phyloP scores from a whole-genome alignment of 2,113 vertebrate genomes.

The Chaetodon auriga region DNA sequence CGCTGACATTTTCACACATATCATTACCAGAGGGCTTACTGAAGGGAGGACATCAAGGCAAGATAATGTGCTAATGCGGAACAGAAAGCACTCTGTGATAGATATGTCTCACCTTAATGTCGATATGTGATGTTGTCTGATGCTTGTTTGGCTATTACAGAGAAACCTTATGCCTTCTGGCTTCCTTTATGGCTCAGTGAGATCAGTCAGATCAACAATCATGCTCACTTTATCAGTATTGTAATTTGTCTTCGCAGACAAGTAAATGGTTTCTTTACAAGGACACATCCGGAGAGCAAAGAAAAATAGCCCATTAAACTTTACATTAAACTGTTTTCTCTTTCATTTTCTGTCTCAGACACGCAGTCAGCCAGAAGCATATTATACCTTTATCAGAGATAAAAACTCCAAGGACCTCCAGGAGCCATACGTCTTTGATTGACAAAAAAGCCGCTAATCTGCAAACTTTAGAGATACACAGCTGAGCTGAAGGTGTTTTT shows the following conservation, averaged over 20 bases:
- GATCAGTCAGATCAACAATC: conserved; percentile 55
- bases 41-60: conserved; percentile 1
- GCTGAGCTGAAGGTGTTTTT: conserved; percentile 12
- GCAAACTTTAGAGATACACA: conserved; percentile 35
- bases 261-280: conserved; percentile 57
- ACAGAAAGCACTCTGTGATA: neutral
- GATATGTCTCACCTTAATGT: conserved; percentile 16
- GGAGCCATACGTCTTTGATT: conserved; percentile 29
- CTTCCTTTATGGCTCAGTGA: conserved; percentile 36
- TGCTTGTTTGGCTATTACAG: conserved; percentile 49
- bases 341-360: conserved; percentile 36
- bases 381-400: conserved; percentile 50
- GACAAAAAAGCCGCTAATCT: conserved; percentile 33
- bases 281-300: conserved; percentile 45
- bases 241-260: conserved; percentile 65
- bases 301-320: conserved; percentile 37
- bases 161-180: conserved; percentile 24
- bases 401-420: conserved; percentile 18
- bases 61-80: conserved; percentile 16
- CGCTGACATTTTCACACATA: neutral
- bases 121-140: conserved; percentile 41
- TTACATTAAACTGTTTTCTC: conserved; percentile 36
- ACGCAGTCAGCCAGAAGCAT: conserved; percentile 26
- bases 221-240: conserved; percentile 46
- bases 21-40: neutral